Evolutionary conservation across 2,797 vertebrate species (phyloP).

Genomic region (Xiphorhynchus erythropygius): DNA sequence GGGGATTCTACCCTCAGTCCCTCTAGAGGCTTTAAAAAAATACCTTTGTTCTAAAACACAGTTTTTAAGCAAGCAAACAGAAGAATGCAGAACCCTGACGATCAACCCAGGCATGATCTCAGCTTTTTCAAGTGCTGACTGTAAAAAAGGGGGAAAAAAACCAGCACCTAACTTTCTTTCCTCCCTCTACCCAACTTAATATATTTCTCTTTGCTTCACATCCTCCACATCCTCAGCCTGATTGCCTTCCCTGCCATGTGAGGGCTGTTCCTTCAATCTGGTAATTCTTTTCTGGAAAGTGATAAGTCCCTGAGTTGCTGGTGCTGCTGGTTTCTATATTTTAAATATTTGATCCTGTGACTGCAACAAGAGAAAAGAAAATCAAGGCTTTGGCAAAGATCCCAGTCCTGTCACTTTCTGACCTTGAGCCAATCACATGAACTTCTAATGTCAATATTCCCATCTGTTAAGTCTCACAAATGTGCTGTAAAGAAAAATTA

Average conservation of each 20-base stretch:
- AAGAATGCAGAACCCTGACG: not conserved
- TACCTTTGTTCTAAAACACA: not conserved
- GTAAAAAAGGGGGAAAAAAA: not conserved
- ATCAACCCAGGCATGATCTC: not conserved
- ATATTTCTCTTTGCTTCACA: not conserved
- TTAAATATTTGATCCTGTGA: not conserved
- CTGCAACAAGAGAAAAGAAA: not conserved
- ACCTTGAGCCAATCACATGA: slow-evolving; percentile 48
- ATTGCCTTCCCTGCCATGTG: not conserved
- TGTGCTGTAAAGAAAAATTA: slow-evolving; percentile 22
- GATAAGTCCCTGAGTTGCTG: not conserved
- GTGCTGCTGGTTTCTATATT: not conserved
- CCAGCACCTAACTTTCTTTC: not conserved
- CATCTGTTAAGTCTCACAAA: slow-evolving; percentile 43
- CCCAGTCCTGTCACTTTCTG: slow-evolving; percentile 43
- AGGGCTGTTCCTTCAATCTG: not conserved
- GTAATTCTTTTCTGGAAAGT: not conserved
- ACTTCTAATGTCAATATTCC: slow-evolving; percentile 58
- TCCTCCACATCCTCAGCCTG: not conserved
- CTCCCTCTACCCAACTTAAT: not conserved
- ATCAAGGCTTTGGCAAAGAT: slow-evolving; percentile 19
- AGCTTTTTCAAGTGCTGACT: not conserved
- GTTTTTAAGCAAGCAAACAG: not conserved
- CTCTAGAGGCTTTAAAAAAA: not conserved
- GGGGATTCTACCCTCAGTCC: not conserved